phyloP scores from a whole-genome alignment of 2,888 invertebrate genomes.

The Caenorhabditis wallacei region DNA sequence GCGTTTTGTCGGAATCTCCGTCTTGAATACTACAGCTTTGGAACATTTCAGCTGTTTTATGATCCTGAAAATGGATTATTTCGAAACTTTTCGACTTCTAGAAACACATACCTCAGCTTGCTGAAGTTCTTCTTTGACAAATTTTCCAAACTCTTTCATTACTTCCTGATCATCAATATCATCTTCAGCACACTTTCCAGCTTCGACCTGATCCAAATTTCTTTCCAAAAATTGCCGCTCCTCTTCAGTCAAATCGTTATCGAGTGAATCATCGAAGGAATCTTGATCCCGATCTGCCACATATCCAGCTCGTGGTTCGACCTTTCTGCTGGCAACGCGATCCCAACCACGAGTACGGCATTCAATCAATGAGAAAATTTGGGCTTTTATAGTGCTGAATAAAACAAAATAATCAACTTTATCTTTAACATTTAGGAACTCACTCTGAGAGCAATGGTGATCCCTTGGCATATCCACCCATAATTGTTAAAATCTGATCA shows the following conservation, averaged over 20 bases:
- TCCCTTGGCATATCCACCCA: conserved; percentile 65
- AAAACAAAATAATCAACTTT: too few species aligned
- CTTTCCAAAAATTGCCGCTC: conserved; percentile 64
- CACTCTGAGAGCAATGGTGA: conserved; percentile 57
- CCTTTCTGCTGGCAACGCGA: conserved; percentile 8
- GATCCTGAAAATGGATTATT: conserved; percentile 4
- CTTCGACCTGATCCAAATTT: conserved; percentile 63
- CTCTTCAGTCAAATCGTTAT: conserved; percentile 66
- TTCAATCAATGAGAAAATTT: conserved; percentile 61
- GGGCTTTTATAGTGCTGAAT: conserved; percentile 62
- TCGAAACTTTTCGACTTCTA: neutral
- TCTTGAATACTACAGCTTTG: conserved; percentile 8
- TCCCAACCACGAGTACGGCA: conserved; percentile 66
- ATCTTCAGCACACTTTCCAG: conserved; percentile 30
- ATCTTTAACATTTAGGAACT: neutral
- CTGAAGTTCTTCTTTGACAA: conserved; percentile 65
- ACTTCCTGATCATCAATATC: conserved; percentile 73
- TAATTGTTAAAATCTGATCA: conserved; percentile 62
- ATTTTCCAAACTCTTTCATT: conserved; percentile 72
- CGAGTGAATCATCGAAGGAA: conserved; percentile 48
- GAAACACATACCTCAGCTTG: conserved; percentile 32
- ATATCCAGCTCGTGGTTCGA: neutral
- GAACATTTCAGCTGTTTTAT: conserved; percentile 32
- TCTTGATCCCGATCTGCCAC: conserved; percentile 8
- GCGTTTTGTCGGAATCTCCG: conserved; percentile 4